These are phyloP conservation scores for Conus ventricosus DNA, from an alignment of 1,140 invertebrate species.

Conservation along the genomic window DNA sequence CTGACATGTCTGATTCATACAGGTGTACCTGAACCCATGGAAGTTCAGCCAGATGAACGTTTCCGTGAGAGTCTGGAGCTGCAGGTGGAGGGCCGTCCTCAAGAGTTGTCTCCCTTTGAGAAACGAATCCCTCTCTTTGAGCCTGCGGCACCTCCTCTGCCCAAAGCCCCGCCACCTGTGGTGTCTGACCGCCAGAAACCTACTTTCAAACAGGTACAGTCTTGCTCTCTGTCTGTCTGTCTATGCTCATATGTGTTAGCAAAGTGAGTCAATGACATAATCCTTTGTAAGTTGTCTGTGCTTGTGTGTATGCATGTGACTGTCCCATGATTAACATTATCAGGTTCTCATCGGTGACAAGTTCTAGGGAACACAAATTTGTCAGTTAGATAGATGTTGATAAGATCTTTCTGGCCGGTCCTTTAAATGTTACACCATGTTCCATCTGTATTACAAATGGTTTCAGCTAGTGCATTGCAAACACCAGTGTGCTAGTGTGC, in stretches of 20 bases:
- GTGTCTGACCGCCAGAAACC: constrained; percentile 24
- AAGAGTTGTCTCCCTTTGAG: constrained; percentile 31
- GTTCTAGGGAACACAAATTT: too few species aligned
- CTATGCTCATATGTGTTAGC: too few species aligned
- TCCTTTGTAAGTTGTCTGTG: background rate
- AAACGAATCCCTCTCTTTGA: constrained; percentile 15
- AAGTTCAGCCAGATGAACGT: constrained; percentile 26
- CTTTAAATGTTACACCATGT: too few species aligned
- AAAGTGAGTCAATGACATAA: background rate
- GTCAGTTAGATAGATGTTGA: too few species aligned
- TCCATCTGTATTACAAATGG: too few species aligned
- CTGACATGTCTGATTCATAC: too few species aligned
- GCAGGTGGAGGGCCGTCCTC: constrained; percentile 16
- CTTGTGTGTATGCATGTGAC: background rate
- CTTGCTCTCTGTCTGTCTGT: background rate
- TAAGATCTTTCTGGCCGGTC: too few species aligned
- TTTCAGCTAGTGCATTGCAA: too few species aligned
- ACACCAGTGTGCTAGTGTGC: too few species aligned
- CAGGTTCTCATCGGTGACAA: too few species aligned
- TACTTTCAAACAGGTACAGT: constrained; percentile 21
- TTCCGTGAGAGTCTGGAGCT: constrained; percentile 23
- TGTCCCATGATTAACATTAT: too few species aligned
- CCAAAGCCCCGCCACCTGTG: constrained; percentile 24
- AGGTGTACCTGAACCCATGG: constrained; percentile 35
- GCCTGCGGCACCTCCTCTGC: constrained; percentile 10